These are phyloP conservation scores for Sebastes oblongus DNA, from an alignment of 2,797 vertebrate genomes.

Conservation along the genomic window DNA sequence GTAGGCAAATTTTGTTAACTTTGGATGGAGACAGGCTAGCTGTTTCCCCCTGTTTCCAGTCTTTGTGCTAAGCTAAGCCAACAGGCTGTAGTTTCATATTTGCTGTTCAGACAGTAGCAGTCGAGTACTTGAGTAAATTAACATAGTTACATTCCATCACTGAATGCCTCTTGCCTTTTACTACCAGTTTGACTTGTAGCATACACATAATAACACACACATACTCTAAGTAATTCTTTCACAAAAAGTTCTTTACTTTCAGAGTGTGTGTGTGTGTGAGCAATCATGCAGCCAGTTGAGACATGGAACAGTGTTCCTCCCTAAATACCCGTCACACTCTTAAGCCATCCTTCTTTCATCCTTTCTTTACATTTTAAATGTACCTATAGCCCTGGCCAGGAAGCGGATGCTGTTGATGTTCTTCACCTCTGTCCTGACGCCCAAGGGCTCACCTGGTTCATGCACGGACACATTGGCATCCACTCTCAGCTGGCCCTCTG, in stretches of 20 bases:
- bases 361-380: not conserved
- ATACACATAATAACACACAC: constrained; percentile 25
- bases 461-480: constrained; percentile 97
- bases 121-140: not conserved
- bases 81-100: not conserved
- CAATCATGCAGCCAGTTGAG: not conserved
- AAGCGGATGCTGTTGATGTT: constrained; percentile 95
- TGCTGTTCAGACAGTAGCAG: not conserved
- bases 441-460: constrained; percentile 88
- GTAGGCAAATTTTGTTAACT: too few relatives aligned
- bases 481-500: constrained; percentile 97
- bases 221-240: too few relatives aligned
- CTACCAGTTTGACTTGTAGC: constrained; percentile 37
- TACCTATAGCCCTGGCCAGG: constrained; percentile 84
- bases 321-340: not conserved
- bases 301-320: not conserved
- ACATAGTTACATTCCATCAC: not conserved
- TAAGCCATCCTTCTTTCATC: not conserved
- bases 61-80: not conserved
- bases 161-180: constrained; percentile 23
- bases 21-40: not conserved
- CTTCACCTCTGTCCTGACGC: constrained; percentile 95
- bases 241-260: constrained; percentile 18
- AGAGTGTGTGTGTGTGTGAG: not conserved
- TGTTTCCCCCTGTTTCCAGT: not conserved